These are phyloP conservation scores for Drosophila pectinifera DNA, from an alignment of 1,140 invertebrate species.

Conservation along the genomic window DNA sequence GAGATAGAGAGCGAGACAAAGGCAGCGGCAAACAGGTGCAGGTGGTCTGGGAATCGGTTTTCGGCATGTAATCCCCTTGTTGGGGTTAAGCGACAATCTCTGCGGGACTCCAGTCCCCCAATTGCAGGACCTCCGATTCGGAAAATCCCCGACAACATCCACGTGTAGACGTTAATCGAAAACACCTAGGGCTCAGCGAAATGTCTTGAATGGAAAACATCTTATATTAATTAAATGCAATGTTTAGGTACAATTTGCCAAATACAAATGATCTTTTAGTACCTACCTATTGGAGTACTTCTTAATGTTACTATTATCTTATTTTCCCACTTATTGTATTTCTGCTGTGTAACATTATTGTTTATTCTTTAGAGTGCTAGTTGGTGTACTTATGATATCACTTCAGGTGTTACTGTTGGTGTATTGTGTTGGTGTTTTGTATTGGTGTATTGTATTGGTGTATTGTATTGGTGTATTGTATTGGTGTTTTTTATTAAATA, in stretches of 20 bases:
- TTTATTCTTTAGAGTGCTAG: too few species aligned
- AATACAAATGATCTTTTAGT: neutral
- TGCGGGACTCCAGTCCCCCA: conserved; percentile 28
- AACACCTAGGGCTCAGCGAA: conserved; percentile 10
- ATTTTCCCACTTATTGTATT: too few species aligned
- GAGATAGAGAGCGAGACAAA: neutral
- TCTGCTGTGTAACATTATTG: too few species aligned
- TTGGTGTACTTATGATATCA: too few species aligned
- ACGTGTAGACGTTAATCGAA: conserved; percentile 24
- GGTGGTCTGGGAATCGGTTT: conserved; percentile 31
- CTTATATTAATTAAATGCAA: neutral
- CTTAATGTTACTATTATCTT: neutral
- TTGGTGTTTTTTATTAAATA: too few species aligned
- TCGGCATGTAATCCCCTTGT: conserved; percentile 38
- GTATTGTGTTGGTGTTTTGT: too few species aligned
- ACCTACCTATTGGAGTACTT: neutral
- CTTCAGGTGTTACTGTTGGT: too few species aligned
- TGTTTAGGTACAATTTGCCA: neutral
- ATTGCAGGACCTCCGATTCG: neutral
- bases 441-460: neutral
- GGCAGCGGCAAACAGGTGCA: conserved; percentile 21
- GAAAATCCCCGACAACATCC: neutral
- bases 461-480: neutral
- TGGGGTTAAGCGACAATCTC: conserved; percentile 37
- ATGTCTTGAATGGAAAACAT: neutral